Base-by-base conservation (phyloP, 2,888 invertebrate species). In the Drosophila quasianomalipes region DNA sequence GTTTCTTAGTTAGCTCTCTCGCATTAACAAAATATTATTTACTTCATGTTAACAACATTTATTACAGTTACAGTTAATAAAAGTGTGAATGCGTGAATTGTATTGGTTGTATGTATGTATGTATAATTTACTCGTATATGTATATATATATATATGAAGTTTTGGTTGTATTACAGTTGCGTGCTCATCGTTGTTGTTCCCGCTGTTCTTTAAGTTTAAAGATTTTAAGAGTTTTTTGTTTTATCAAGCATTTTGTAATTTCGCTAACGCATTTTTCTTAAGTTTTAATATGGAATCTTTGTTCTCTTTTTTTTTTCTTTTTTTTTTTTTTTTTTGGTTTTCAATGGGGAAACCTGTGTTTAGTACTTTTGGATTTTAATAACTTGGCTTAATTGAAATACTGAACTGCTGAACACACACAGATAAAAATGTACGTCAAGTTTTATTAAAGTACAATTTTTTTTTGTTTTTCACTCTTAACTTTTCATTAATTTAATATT, bases 331-430 rank as follows among this genome's bases (percentile, higher is more conserved):
- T 60, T 70, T 84, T 76, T 85, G 71, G 76, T 79, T 86, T 81
- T 58, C 82, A 70, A 28, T 78, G 76, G 83, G 57, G 87, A 85
- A 82, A 90, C 88, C 88, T 70, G 81, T 81, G 76, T 71, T 74
- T 75, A 79, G 65, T 72, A 70, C 31, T 51, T 61, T 69, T 68
- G 28, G 47, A 63, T 57, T 74, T 71, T 47, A 53, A 64, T 80
- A 69, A 78, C 75, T 90, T 89, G 90, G 89, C 85, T 86, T 90
- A 90, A 79, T 90, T 85, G 79, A 85, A 90, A 90, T 90, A 90
- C 89, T 90, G 83, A 81, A 85, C 81, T 74, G 82, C 79, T 85
- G 83, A 85, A 85, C 85, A 81, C 78, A 80, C 70, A 78, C 82
- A 82, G 85, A 86, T 79, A 63, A 71, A 64, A 72, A 68, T 71